Base-by-base conservation (phyloP, 1,140 invertebrate species). In the Cardiocondyla obscurior region DNA sequence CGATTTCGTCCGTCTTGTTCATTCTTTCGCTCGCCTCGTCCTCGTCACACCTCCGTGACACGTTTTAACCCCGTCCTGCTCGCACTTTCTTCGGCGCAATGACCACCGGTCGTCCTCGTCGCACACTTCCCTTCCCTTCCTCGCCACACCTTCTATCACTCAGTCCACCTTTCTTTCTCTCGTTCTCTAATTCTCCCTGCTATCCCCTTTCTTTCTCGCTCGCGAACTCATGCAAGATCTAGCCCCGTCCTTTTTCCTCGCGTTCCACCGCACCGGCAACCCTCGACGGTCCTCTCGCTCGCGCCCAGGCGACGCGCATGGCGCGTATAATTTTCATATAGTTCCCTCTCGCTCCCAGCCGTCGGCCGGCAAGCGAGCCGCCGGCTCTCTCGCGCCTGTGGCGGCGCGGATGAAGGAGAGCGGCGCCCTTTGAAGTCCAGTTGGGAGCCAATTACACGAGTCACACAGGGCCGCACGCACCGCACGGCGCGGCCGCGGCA, bases 381-480 rank as follows among this genome's bases (percentile, higher is more conserved):
- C 44, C 81, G 85, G 49, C 89, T 91, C 88, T 88, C 85, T 90
- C 89, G 85, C 87, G 84, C 90, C 90, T 89, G 92, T 92, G 92
- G 93, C 94, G 93, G 94, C 91, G 89, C 88, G 92, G 93, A 94
- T 94, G 93, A 94, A 94, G 93, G 93, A 89, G 91, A 94, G 93
- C 93, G 93, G 93, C 91, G 65, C 86, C 91, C 93, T 94, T 94
- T 94, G 93, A 94, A 93, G 94, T 94, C 94, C 93, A 94, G 93
- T 94, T 94, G 94, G 94, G 93, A 94, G 93, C 94, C 93, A 94
- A 94, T 94, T 94, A 94, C 93, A 94, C 93, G 93, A 94, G 93
- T 94, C 94, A 94, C 94, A 93, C 92, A 93, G 92, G 92, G 92
- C 92, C 92, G 93, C 93, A 93, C 88, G 88, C 89, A 89, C 89